A percentile compares a stretch with the other conserved stretches of the same genome.
These are phyloP conservation scores for Zenarchopterus dispar DNA, from an alignment of 2,797 vertebrate genomes.

Conservation along the genomic window DNA sequence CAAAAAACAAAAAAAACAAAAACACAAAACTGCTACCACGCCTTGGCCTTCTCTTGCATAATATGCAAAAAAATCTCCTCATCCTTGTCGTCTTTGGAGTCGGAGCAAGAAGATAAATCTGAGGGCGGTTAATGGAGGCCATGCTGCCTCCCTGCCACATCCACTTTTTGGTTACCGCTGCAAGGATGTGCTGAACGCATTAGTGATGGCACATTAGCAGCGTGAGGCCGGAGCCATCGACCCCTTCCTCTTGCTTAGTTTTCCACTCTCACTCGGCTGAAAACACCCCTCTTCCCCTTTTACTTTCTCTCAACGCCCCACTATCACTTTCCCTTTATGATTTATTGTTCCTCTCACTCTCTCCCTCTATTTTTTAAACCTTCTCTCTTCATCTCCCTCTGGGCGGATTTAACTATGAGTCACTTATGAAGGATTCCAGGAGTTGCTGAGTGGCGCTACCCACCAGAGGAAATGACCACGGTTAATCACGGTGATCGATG, in stretches of 20 bases:
- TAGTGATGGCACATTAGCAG: slow-evolving; percentile 61
- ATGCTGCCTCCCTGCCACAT: not conserved
- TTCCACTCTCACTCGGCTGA: slow-evolving; percentile 13
- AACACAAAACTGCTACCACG: slow-evolving; percentile 27
- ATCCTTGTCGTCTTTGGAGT: slow-evolving; percentile 8
- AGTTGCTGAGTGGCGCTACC: slow-evolving; percentile 33
- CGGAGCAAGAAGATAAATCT: slow-evolving; percentile 2
- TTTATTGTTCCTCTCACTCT: slow-evolving; percentile 45
- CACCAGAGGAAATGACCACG: slow-evolving; percentile 33
- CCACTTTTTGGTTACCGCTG: slow-evolving; percentile 13
- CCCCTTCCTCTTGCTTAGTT: not conserved
- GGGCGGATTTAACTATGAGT: slow-evolving; percentile 54
- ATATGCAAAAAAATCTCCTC: slow-evolving; percentile 1
- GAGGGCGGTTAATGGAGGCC: slow-evolving; percentile 3
- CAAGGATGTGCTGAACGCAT: slow-evolving; percentile 45
- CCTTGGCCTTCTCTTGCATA: slow-evolving; percentile 1
- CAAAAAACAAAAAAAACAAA: slow-evolving; percentile 10
- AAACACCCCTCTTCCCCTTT: slow-evolving; percentile 36
- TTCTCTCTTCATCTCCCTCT: slow-evolving; percentile 4
- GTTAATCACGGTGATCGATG: slow-evolving; percentile 55
- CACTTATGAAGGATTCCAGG: slow-evolving; percentile 55
- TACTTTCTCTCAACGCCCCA: slow-evolving; percentile 14
- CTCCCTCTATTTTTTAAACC: not conserved
- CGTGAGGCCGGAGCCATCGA: slow-evolving; percentile 7
- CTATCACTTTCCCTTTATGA: slow-evolving; percentile 33